A percentile compares a stretch with the other conserved stretches of the same genome.
Conservation (phyloP, 2,797 vertebrate genomes). For the Eulemur albifrons region DNA sequence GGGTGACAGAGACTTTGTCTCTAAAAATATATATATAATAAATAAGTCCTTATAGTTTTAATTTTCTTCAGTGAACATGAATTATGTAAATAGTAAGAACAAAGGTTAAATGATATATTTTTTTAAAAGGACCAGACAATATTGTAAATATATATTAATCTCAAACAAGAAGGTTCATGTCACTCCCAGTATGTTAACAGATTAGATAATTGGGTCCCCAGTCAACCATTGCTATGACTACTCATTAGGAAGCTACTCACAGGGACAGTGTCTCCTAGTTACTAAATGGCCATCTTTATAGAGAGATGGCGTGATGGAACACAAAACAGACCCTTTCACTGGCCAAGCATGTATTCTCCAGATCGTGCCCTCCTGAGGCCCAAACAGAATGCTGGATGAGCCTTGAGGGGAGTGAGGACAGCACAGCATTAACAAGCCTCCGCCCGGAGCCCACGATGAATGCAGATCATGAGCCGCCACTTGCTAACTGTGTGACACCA, state of each 20-base stretch:
- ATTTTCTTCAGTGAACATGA: background rate
- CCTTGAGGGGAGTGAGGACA: background rate
- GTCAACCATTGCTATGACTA: background rate
- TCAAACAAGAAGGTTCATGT: background rate
- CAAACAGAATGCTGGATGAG: background rate
- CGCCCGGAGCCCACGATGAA: background rate
- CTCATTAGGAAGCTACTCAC: constrained; percentile 32
- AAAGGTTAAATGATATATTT: background rate
- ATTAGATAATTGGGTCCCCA: background rate
- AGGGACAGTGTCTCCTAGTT: background rate
- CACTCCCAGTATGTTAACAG: background rate
- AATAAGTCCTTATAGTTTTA: background rate
- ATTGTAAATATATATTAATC: background rate
- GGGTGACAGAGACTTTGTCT: background rate
- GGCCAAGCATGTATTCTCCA: background rate
- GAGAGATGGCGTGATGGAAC: background rate
- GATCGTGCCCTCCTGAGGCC: background rate
- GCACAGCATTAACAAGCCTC: background rate
- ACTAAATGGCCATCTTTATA: constrained; percentile 16
- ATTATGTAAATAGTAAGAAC: background rate
- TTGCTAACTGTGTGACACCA: background rate
- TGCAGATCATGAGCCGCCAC: background rate
- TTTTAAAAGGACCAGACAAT: background rate
- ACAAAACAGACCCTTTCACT: constrained; percentile 24
- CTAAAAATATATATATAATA: background rate